Conservation (phyloP, 2,113 vertebrate species). For the Oxyruncus cristatus region DNA sequence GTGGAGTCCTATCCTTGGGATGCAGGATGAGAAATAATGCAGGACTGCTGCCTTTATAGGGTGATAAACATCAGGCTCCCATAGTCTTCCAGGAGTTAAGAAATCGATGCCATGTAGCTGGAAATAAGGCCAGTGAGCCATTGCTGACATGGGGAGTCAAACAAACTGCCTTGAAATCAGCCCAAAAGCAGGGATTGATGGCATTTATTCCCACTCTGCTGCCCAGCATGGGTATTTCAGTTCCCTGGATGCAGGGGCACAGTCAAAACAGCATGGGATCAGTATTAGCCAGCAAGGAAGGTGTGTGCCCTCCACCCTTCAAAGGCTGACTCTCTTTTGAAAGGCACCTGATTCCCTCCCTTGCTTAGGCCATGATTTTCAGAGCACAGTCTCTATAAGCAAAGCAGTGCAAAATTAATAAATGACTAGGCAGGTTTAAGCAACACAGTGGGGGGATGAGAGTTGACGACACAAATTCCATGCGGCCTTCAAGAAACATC, state of each 20-base stretch:
- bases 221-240: neutral
- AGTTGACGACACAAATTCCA: neutral
- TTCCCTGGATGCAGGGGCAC: neutral
- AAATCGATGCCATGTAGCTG: neutral
- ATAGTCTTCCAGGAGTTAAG: neutral
- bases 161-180: neutral
- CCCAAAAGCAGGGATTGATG: neutral
- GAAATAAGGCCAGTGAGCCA: neutral
- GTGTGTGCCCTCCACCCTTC: neutral
- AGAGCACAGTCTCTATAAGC: neutral
- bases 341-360: neutral
- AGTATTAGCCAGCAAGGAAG: neutral
- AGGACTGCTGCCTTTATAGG: neutral
- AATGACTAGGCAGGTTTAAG: neutral
- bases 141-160: neutral
- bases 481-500: neutral
- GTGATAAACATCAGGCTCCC: neutral
- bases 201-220: neutral
- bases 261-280: neutral
- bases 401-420: neutral
- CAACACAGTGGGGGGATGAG: conserved; percentile 14
- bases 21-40: neutral
- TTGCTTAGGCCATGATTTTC: neutral
- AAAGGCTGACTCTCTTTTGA: neutral
- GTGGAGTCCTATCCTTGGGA: neutral